Base-by-base conservation (phyloP, 1,140 invertebrate species). In the Helicoverpa zea region DNA sequence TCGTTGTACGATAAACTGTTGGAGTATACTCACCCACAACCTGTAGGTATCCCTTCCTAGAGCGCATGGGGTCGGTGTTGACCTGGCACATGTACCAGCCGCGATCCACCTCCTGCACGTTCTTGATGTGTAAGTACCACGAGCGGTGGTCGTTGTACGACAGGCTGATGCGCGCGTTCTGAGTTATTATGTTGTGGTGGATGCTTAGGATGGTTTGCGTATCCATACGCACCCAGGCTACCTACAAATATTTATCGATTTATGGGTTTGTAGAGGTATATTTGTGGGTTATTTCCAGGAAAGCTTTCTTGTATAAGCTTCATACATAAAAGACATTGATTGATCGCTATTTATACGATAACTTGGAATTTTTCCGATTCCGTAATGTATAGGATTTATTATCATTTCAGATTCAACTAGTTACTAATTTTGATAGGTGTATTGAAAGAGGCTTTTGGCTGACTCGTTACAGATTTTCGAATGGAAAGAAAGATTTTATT, bases 131-230 rank as follows among this genome's bases (percentile, higher is more conserved):
- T 61, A 98, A 95, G 91, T 97, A 98, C 98, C 98, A 98, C 7
- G 98, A 98, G 14, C 97, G 96, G 90, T 98, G 97, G 90, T 98
- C 98, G 89, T 98, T 98, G 94, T 97, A 98, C 30, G 97, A 97
- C 75, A 98, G 94, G 5, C 97, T 97, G 78, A 99, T 98, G 81
- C 98, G 96, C 13, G 97, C 96, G 94, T 98, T 98, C 90, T 98
- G 97, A 3, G 98, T 98, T 83, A 98, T 98, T 54, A 98, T 97
- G 88, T 97, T 97, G 89, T 98, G 97, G 89, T 98, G 98, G 87
- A 98, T 98, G 23, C 98, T 98, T 18, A 98, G 95, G 84, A 98
- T 98, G 7, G 98, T 98, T 92, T 98, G 98, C 2, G 98, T 98
- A 89, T 98, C 98, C 79, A 98, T 97, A 54, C 98, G 96, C 14